Conservation (phyloP, 2,888 invertebrate species). For the Dyspetes luteomarginatus region DNA sequence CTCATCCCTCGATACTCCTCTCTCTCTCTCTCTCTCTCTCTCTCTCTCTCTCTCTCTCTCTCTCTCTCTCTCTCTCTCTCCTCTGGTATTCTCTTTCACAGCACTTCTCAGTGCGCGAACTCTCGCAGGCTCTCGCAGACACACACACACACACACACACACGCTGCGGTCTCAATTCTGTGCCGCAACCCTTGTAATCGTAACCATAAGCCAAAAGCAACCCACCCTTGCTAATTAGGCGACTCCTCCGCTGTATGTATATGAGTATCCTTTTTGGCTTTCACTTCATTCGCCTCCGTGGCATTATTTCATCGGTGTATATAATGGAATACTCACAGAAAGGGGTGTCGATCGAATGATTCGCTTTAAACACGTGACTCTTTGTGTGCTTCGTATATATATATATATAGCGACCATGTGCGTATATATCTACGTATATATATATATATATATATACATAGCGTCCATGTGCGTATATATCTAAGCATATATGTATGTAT, state of each 20-base stretch:
- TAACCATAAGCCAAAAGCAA: constrained; percentile 82
- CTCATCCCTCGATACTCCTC: constrained; percentile 68
- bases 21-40: constrained; percentile 34
- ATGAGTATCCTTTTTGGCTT: constrained; percentile 62
- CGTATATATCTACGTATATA: neutral
- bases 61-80: constrained; percentile 53
- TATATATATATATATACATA: neutral
- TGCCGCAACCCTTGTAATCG: constrained; percentile 78
- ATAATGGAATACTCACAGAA: constrained; percentile 46
- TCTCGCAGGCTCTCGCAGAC: constrained; percentile 18
- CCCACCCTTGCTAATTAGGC: constrained; percentile 82
- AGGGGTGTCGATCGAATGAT: constrained; percentile 57
- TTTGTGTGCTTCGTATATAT: too few relatives aligned
- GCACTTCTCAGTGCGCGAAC: constrained; percentile 37
- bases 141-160: neutral
- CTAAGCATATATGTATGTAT: too few relatives aligned
- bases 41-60: constrained; percentile 60
- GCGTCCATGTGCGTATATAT: too few relatives aligned
- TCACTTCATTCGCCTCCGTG: constrained; percentile 80
- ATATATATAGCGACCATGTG: neutral
- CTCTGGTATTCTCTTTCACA: constrained; percentile 30
- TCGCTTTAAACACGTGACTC: constrained; percentile 49
- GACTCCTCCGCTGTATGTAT: constrained; percentile 54
- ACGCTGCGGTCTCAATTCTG: constrained; percentile 43
- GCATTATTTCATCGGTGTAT: constrained; percentile 63